Base-by-base conservation (phyloP, 2,797 vertebrate species). In the Urosaurus nigricauda region DNA sequence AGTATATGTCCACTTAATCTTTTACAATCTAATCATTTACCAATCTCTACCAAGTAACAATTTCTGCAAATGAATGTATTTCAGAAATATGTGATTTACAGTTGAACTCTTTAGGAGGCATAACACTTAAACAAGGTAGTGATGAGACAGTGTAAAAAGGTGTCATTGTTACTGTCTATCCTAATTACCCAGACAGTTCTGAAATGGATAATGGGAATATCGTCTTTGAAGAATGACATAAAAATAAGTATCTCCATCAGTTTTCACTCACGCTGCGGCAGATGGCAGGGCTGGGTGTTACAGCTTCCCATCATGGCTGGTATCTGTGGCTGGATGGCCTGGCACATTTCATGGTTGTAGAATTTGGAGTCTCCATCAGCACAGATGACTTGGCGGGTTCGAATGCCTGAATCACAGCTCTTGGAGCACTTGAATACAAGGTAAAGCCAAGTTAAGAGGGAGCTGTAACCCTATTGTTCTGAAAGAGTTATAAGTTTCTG, bases 331-430 rank as follows among this genome's bases (percentile, higher is more conserved):
- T 96, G 97, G 78, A 94, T 93, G 86, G 91, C 75, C 91, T 91
- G 90, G 51, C 99, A 99, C 0, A 79, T 96, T 85, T 96, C 96
- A 32, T 96, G 96, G 43, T 95, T 95, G 92, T 98, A 97, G 92
- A 97, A 93, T 91, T 97, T 97, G 88, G 97, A 97, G 2, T 98
- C 96, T 0, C 91, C 87, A 0, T 98, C 96, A 0, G 98, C 97
- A 71, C 99, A 99, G 96, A 98, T 95, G 92, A 99, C 98, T 94
- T 98, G 98, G 1, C 99, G 97, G 3, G 98, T 98, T 89, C 98
- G 96, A 24, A 97, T 96, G 37, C 99, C 99, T 0, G 97, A 97
- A 83, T 89, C 91, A 65, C 99, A 99, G 96, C 98, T 99, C 95
- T 94, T 98, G 0, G 99, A 98, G 94, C 99, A 99, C 99, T 99